phyloP scores from a whole-genome alignment of 2,797 vertebrate species.

The Enteromius thamalakanensis region DNA sequence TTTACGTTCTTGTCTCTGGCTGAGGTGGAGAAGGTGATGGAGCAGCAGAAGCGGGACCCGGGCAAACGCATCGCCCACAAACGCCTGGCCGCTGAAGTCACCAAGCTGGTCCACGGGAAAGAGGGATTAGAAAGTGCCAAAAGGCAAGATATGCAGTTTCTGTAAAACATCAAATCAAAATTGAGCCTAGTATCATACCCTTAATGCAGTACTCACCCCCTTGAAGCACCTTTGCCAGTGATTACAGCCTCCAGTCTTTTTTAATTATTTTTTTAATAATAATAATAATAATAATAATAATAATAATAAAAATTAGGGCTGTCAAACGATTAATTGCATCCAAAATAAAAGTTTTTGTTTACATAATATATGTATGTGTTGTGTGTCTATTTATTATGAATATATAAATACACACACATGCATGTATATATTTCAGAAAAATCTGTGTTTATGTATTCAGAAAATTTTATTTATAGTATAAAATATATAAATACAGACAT shows the following conservation, averaged over 20 bases:
- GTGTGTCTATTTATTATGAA: too few species aligned
- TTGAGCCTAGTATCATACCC: neutral
- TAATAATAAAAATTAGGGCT: too few species aligned
- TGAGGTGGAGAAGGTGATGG: slow-evolving; percentile 90
- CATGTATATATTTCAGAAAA: too few species aligned
- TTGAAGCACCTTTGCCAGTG: neutral
- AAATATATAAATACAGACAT: too few species aligned
- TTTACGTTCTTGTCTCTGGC: slow-evolving; percentile 92
- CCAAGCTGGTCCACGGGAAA: slow-evolving; percentile 93
- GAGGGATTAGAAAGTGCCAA: slow-evolving; percentile 92
- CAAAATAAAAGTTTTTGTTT: too few species aligned
- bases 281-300: too few species aligned
- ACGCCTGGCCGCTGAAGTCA: slow-evolving; percentile 93
- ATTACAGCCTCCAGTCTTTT: neutral
- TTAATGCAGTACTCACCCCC: neutral
- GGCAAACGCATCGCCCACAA: slow-evolving; percentile 89
- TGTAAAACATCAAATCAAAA: neutral
- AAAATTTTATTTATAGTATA: too few species aligned
- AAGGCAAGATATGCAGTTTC: slow-evolving; percentile 74
- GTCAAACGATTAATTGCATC: too few species aligned
- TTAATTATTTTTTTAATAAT: neutral
- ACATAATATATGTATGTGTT: too few species aligned
- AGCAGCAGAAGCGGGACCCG: slow-evolving; percentile 85
- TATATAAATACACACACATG: too few species aligned
- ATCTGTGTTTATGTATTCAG: too few species aligned